Base-by-base conservation (phyloP, 2,888 invertebrate genomes). In the Euclidia mi region DNA sequence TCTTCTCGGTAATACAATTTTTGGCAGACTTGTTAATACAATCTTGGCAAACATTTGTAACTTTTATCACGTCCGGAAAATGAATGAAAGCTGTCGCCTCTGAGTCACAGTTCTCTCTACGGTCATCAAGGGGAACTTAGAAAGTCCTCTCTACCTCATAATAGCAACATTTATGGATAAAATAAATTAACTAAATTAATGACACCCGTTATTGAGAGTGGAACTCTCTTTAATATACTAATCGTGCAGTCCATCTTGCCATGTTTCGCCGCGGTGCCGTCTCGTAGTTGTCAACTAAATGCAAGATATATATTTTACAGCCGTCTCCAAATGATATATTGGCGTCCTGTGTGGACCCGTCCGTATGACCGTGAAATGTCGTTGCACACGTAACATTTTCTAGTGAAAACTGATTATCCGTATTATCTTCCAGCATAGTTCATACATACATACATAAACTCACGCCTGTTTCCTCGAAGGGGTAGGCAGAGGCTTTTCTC, bases 1-100 rank as follows among this genome's bases (percentile, higher is more conserved):
- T 89, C 70, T 91, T 91, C 92, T 88, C 86, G 85, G 92, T 92
- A 92, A 89, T 90, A 91, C 85, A 87, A 81, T 84, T 89, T 91
- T 92, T 93, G 93, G 92, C 93, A 93, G 88, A 81, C 78, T 78
- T 79, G 78, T 85, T 85, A 84, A 87, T 84, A 89, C 86, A 86
- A 76, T 87, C 87, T 92, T 94, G 93, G 92, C 94, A 93, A 88
- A 82, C 85, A 82, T 84, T 81, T 80, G 79, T 80, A 82, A 88
- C 85, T 88, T 90, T 88, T 88, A 88, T 89, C 84, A 84, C 81
- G 84, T 85, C 84, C 70, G 85, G 85, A 88, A 88, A 91, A 90
- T 93, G 92, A 94, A 94, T 92, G 93, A 92, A 92, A 90, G 88
- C 86, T 86, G 89, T 84, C 87, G 82, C 79, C 79, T 70, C 65